Evolutionary conservation across 1,140 invertebrate species (phyloP), one percentile per base, ranked within the genome.

Genomic region (Lepidurus arcticus): DNA sequence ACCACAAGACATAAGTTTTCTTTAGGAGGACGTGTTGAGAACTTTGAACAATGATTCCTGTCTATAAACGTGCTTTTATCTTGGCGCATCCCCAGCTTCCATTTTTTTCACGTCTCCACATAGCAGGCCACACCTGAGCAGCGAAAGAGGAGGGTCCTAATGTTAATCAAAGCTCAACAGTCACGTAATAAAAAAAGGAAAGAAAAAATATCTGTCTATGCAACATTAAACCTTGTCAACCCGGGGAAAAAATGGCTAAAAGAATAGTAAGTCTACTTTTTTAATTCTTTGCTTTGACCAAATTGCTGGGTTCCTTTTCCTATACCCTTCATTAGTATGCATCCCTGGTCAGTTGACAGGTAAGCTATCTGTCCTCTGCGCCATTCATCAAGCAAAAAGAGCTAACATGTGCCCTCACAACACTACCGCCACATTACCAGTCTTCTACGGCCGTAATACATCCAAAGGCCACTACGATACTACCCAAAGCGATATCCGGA

Each of bases 331-430:
- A 21, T 65, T 65, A 65, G 53, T 65, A 65, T 65, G 53, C 53
- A 65, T 65, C 53, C 53, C 53, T 65, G 16, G 53, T 65, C 53
- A 65, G 53, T 65, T 65, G 53, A 65, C 53, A 65, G 53, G 53
- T 65, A 65, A 65, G n/a, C 53, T 65, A 65, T 65, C 53, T 65
- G 53, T 65, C 53, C 53, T 65, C 53, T 21, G 53, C n/a, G 21
- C 53, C 53, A 65, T 65, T 65, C 53, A 65, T 65, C 53, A 65
- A 65, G 53, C 53, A 65, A 65, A 65, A 65, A 65, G 53, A 65
- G 53, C 53, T 21, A 21, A 65, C 53, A 65, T 65, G 53, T 65
- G n/a, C 53, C 53, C 53, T 65, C 53, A 65, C 53, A 65, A 65
- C 53, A 65, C 53, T 65, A 65, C 53, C 53, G 53, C 53, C 53